Percentiles rank a stretch among this genome's conserved stretches.
Conservation (phyloP, 2,797 vertebrate species). For the Takifugu rubripes region DNA sequence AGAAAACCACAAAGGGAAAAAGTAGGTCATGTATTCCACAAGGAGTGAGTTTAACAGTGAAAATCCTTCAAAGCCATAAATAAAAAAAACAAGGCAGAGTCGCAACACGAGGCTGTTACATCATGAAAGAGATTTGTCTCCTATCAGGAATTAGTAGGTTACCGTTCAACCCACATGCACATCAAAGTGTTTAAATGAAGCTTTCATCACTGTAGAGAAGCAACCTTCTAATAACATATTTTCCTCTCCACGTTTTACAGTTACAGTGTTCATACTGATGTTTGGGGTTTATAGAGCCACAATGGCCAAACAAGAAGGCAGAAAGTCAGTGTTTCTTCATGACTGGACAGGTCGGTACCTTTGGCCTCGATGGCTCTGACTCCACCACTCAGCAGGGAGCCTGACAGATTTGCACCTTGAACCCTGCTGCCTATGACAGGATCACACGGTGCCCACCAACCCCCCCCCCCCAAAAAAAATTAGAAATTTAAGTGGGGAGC, state of each 20-base stretch:
- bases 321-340: too few species aligned
- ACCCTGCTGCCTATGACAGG: conserved; percentile 15
- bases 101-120: conserved; percentile 55
- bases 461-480: too few species aligned
- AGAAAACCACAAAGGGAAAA: conserved; percentile 20
- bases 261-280: too few species aligned
- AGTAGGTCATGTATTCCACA: conserved; percentile 61
- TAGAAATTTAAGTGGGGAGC: too few species aligned
- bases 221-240: conserved; percentile 27
- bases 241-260: conserved; percentile 9
- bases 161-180: conserved; percentile 60
- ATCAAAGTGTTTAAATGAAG: conserved; percentile 55
- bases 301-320: too few species aligned
- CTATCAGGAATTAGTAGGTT: conserved; percentile 58
- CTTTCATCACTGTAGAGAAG: conserved; percentile 35
- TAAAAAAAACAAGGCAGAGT: conserved; percentile 56
- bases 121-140: conserved; percentile 63
- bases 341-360: too few species aligned
- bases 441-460: conserved; percentile 18
- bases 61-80: conserved; percentile 67
- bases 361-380: too few species aligned
- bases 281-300: too few species aligned
- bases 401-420: conserved; percentile 23
- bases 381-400: too few species aligned
- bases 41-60: conserved; percentile 36